Evolutionary conservation across 2,113 vertebrate species (phyloP), one percentile per base, ranked within the genome.

Genomic region (Thunnus thynnus): DNA sequence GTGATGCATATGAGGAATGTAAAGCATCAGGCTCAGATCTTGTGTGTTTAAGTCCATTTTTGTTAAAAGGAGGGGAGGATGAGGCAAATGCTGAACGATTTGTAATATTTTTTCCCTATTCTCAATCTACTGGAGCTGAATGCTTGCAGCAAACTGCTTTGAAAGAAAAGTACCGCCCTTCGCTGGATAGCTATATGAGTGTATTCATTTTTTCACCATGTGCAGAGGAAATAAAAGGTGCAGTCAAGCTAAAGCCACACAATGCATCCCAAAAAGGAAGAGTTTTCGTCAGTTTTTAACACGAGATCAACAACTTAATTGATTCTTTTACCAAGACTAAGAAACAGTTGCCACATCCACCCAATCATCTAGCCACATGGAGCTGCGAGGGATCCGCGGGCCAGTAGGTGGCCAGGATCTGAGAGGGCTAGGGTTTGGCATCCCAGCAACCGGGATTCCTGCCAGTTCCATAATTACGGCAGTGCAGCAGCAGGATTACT

Each of bases 401-500:
- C 90, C 60, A 88, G 88, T 44, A 93, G 94, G 90, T 0, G 93
- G 95, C 78, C 96, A 93, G 48, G 96, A 97, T 86, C 86, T 61
- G 51, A 88, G 30, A 95, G 93, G 91, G 93, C 89, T 95, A 94
- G 87, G 94, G 86, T 93, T 92, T 87, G 93, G 92, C 90, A 78
- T 92, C 87, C 79, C 94, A 93, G 52, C 63, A n/a, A 8, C 80
- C 10, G 87, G 91, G 83, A 86, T 92, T 76, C 94, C 94, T 80
- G 94, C 93, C 79, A 94, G 92, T 68, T 95, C 96, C 91, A 85
- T 97, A 83, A 96, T 97, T 93, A 96, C 95, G 83, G 87, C 96
- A 4, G 96, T 97, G 92, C 96, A 96, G 91, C 97, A 97, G 95
- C 96, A 97, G 88, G 97, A 97, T 89, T 98, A 98, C 91, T 97